Percentiles rank a stretch among this genome's conserved stretches.
These are phyloP conservation scores for Eupelmus urozonus DNA, from an alignment of 2,888 invertebrate species.

Conservation along the genomic window DNA sequence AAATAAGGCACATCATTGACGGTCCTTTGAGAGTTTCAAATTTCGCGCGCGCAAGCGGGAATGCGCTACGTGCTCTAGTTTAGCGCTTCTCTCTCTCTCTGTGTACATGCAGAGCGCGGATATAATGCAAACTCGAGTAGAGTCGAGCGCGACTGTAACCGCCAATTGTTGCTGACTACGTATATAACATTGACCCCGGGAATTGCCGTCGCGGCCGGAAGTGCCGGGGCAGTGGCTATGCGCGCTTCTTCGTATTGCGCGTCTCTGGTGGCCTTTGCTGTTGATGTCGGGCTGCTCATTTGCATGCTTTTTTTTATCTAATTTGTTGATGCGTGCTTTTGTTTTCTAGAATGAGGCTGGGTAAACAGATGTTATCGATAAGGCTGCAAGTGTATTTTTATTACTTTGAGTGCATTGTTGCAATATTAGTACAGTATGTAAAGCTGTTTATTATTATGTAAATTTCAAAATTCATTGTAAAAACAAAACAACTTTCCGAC, in stretches of 20 bases:
- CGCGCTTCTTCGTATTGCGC: background rate
- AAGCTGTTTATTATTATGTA: too few species aligned
- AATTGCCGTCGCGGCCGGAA: slow-evolving; percentile 29
- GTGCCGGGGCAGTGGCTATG: slow-evolving; percentile 7
- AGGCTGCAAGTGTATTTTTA: too few species aligned
- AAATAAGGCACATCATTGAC: slow-evolving; percentile 58
- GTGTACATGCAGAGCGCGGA: background rate
- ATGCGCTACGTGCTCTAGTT: slow-evolving; percentile 41
- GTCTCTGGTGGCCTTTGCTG: background rate
- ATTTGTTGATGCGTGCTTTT: too few species aligned
- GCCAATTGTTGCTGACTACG: slow-evolving; percentile 41
- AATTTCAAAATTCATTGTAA: too few species aligned
- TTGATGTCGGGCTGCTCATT: background rate
- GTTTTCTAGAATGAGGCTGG: too few species aligned
- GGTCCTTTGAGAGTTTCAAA: slow-evolving; percentile 58
- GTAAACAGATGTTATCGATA: too few species aligned
- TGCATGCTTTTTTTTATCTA: background rate
- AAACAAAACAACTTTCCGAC: too few species aligned
- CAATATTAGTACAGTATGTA: too few species aligned
- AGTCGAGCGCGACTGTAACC: slow-evolving; percentile 46
- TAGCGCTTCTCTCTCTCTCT: background rate
- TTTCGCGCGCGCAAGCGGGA: slow-evolving; percentile 20
- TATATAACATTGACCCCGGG: slow-evolving; percentile 35
- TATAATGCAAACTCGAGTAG: slow-evolving; percentile 60
- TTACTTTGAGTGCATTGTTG: too few species aligned